These are phyloP conservation scores for Onychorhynchus coronatus DNA, from an alignment of 2,113 vertebrate genomes.

Conservation along the genomic window DNA sequence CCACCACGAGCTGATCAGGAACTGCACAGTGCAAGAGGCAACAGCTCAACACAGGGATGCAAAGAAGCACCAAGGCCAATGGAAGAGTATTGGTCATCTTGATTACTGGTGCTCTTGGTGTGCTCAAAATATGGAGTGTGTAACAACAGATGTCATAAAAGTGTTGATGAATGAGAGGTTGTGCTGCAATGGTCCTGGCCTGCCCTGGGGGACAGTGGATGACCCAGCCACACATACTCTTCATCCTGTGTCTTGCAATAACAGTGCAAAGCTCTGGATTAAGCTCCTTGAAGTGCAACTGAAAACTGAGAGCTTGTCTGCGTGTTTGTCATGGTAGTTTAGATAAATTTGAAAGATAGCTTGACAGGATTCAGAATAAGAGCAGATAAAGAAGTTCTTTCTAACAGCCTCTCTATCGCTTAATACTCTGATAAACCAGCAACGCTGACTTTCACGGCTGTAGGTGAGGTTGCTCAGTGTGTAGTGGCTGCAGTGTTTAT, in stretches of 20 bases:
- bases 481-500: slow-evolving; percentile 27
- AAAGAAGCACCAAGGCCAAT: not conserved
- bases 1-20: not conserved
- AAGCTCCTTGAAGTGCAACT: not conserved
- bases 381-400: slow-evolving; percentile 29
- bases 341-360: slow-evolving; percentile 46
- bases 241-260: not conserved
- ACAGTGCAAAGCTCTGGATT: not conserved
- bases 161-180: not conserved
- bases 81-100: not conserved
- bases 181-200: not conserved
- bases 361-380: not conserved
- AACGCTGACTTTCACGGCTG: not conserved
- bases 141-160: not conserved
- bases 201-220: not conserved
- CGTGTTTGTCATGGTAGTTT: slow-evolving; percentile 28
- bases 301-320: slow-evolving; percentile 6
- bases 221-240: not conserved
- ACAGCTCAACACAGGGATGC: rapidly evolving
- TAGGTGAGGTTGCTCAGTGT: slow-evolving; percentile 26
- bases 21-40: not conserved
- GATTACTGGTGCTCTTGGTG: not conserved
- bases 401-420: not conserved
- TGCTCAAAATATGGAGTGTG: not conserved
- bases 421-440: not conserved